Conservation (phyloP, 2,113 vertebrate genomes). For the Megalops atlanticus region DNA sequence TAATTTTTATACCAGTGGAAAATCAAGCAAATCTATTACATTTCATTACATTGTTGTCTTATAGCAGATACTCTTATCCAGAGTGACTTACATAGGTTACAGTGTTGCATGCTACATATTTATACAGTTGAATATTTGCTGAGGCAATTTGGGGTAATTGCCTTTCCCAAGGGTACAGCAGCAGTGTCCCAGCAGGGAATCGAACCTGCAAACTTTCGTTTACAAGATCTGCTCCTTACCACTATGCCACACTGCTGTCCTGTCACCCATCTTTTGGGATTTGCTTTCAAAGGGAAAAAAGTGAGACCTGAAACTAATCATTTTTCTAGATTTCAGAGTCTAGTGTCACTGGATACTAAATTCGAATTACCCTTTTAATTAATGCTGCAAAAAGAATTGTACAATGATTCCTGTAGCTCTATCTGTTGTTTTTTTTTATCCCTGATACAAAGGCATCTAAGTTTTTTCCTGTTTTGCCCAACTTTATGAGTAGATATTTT, state of each 20-base stretch:
- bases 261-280: not conserved
- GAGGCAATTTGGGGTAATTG: not conserved
- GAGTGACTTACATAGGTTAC: too few species aligned
- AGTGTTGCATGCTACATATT: too few species aligned
- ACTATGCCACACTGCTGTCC: too few species aligned
- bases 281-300: not conserved
- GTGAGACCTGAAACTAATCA: not conserved
- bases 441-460: too few species aligned
- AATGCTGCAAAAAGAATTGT: not conserved
- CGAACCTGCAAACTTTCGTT: too few species aligned
- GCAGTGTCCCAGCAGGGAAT: too few species aligned
- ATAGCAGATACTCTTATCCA: too few species aligned
- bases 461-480: not conserved
- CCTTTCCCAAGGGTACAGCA: not conserved
- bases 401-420: not conserved
- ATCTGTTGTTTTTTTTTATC: not conserved
- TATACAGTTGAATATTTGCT: not conserved
- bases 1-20: not conserved
- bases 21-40: too few species aligned
- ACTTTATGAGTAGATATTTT: not conserved
- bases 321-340: not conserved
- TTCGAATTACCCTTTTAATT: constrained; percentile 12
- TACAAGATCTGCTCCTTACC: too few species aligned
- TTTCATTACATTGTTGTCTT: too few species aligned
- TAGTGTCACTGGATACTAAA: not conserved